Percentiles rank a stretch among this genome's conserved stretches.
Evolutionary conservation across 2,888 invertebrate species (phyloP).

Genomic region (Antheraea yamamai): DNA sequence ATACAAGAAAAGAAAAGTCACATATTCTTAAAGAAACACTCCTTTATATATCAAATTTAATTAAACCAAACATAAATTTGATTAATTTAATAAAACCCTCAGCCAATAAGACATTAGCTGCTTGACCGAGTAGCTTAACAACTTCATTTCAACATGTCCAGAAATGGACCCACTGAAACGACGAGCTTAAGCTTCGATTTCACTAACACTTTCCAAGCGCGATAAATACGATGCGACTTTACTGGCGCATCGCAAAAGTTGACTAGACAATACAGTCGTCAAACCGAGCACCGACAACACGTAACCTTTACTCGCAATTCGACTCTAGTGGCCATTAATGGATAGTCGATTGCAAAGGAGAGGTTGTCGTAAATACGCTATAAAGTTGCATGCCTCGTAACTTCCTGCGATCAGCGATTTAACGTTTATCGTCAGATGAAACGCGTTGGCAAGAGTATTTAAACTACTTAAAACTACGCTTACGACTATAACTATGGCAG

Average conservation of each 20-base stretch:
- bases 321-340: slow-evolving; percentile 28
- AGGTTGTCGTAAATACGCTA: slow-evolving; percentile 22
- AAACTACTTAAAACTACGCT: slow-evolving; percentile 58
- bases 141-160: slow-evolving; percentile 21
- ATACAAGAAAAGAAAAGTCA: slow-evolving; percentile 32
- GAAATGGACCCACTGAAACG: slow-evolving; percentile 31
- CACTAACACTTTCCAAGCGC: slow-evolving; percentile 34
- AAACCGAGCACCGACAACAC: slow-evolving; percentile 26
- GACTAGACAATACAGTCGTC: slow-evolving; percentile 58
- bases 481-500: slow-evolving; percentile 66
- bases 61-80: slow-evolving; percentile 30
- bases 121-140: slow-evolving; percentile 40
- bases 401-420: slow-evolving; percentile 59
- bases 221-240: slow-evolving; percentile 37
- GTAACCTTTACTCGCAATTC: background rate
- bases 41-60: slow-evolving; percentile 29
- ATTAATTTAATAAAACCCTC: slow-evolving; percentile 32
- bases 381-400: slow-evolving; percentile 54
- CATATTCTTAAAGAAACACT: slow-evolving; percentile 12
- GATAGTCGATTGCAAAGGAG: slow-evolving; percentile 13
- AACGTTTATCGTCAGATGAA: slow-evolving; percentile 42
- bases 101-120: slow-evolving; percentile 48
- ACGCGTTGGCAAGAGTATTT: slow-evolving; percentile 44
- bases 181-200: slow-evolving; percentile 40
- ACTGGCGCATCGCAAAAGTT: slow-evolving; percentile 42